phyloP scores from a whole-genome alignment of 2,797 vertebrate species.

The Arremon brunneinucha region DNA sequence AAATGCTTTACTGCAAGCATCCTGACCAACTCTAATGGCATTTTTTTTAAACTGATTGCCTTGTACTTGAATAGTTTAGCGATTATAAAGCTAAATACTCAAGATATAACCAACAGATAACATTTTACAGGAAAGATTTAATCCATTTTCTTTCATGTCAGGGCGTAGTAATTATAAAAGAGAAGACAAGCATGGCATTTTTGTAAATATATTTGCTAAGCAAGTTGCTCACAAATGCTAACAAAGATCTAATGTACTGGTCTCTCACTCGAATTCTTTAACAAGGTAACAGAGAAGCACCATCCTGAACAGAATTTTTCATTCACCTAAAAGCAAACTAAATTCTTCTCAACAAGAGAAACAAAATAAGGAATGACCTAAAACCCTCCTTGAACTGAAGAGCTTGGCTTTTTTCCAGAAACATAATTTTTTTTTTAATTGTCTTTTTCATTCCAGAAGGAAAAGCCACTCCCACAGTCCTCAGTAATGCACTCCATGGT shows the following conservation, averaged over 20 bases:
- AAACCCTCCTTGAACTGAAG: not conserved
- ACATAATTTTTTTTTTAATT: not conserved
- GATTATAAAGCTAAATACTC: not conserved
- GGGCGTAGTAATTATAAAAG: not conserved
- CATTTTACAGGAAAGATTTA: not conserved
- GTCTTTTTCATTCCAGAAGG: not conserved
- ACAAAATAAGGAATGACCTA: not conserved
- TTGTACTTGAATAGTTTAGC: not conserved
- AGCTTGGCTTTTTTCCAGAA: not conserved
- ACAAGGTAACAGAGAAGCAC: not conserved
- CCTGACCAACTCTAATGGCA: not conserved
- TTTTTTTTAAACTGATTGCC: not conserved
- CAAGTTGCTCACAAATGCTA: not conserved
- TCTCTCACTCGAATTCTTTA: not conserved
- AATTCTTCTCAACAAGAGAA: not conserved
- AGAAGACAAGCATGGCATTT: not conserved
- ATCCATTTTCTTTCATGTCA: not conserved
- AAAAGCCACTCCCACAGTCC: not conserved
- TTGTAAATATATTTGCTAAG: not conserved
- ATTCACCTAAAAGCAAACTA: not conserved
- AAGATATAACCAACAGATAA: not conserved
- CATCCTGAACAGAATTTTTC: not conserved
- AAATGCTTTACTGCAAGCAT: not conserved
- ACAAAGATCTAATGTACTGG: not conserved
- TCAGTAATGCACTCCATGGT: rapidly evolving